Conservation (phyloP, 2,888 invertebrate genomes). For the Aromia moschata region DNA sequence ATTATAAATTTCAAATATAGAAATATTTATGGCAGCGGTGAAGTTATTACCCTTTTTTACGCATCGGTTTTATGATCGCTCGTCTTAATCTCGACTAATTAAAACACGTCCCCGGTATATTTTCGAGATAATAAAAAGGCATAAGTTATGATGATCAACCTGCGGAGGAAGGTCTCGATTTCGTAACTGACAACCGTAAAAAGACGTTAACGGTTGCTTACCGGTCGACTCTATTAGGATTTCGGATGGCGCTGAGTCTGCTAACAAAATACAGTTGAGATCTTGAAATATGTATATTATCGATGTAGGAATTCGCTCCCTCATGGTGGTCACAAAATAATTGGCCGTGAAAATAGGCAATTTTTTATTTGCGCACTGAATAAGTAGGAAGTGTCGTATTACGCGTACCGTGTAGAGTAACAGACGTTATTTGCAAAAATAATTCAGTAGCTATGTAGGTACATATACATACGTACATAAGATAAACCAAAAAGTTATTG, state of each 20-base stretch:
- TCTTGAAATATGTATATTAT: constrained; percentile 19
- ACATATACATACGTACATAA: too few species aligned
- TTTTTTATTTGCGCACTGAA: too few species aligned
- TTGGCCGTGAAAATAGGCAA: too few species aligned
- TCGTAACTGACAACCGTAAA: constrained; percentile 42
- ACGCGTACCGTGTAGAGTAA: too few species aligned
- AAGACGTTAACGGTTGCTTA: constrained; percentile 35
- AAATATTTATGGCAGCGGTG: constrained; percentile 27
- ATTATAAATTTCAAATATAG: constrained; percentile 20
- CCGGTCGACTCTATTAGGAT: constrained; percentile 22
- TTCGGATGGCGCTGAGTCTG: constrained; percentile 16
- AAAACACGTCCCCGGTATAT: constrained; percentile 37
- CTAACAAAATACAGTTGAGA: constrained; percentile 10
- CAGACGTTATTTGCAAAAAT: too few species aligned
- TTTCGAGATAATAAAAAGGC: constrained; percentile 40
- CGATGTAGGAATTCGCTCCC: too few species aligned
- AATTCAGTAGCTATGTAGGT: too few species aligned
- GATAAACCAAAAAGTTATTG: too few species aligned
- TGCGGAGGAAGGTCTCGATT: constrained; percentile 37
- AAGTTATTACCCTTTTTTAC: constrained; percentile 39
- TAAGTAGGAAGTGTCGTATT: too few species aligned
- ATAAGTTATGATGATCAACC: constrained; percentile 37
- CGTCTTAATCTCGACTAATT: constrained; percentile 42
- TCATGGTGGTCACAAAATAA: too few species aligned
- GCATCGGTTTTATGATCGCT: constrained; percentile 41